Base-by-base conservation (phyloP, 2,888 invertebrate genomes). In the Tetheella fluctuosa region DNA sequence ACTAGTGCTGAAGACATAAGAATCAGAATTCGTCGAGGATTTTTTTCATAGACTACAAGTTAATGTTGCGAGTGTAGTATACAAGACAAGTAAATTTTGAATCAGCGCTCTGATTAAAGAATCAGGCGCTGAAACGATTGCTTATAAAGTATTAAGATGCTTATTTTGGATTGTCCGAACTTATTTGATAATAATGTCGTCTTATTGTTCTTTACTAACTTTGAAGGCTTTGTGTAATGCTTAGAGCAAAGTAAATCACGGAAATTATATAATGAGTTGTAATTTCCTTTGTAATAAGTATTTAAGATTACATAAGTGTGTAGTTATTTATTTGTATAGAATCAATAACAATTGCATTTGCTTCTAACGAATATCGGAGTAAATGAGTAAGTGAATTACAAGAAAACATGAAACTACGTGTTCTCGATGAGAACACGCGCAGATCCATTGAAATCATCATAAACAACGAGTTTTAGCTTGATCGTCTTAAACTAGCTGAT, bases 61-160 rank as follows among this genome's bases (percentile, higher is more conserved):
- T 82, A 79, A 70, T 39, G 55, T 81, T 71, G 78, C 62, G 23
- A 20, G 57, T 64, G 65, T 65, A 73, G 76, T 80, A 83, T 79
- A 84, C 80, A 80, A 84, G 84, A 83, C 85, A 84, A 86, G 85
- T 86, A 85, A 86, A 88, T 89, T 88, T 89, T 85, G 84, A 86
- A 85, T 87, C 86, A 83, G 80, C 80, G 83, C 81, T 80, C 80
- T 86, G 86, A 89, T 89, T 89, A 89, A 86, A 87, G 81, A 89
- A 88, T 88, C 85, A 88, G 89, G 82, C 83, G 83, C 73, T 86
- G 86, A 89, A 89, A 86, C 79, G 87, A 89, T 89, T 88, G 86
- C 87, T 86, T 86, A 82, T 86, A 81, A 88, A 88, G 85, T 89
- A 88, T 89, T 87, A 83, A 89, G 81, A 78, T 77, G 79, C 80